Evolutionary conservation across 2,113 vertebrate genomes (phyloP).

Genomic region (Alaudala cheleensis): DNA sequence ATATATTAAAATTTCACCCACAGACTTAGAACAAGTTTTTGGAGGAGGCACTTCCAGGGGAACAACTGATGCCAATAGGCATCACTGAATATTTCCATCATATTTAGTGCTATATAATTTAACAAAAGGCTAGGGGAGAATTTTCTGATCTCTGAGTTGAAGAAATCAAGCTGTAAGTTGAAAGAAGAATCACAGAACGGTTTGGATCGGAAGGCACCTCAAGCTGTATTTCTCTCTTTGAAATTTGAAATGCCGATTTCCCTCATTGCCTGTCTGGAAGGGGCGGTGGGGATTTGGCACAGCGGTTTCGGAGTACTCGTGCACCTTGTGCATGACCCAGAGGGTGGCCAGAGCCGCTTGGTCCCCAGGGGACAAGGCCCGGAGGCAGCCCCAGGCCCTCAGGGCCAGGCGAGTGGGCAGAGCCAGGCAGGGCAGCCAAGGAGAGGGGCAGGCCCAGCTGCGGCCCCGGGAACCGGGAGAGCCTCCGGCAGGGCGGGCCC

Average conservation of each 20-base stretch:
- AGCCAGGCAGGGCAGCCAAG: neutral
- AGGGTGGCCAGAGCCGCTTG: accelerated
- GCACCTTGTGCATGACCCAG: accelerated
- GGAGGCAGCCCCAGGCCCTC: no score
- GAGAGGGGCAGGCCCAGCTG: neutral
- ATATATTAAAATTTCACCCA: neutral
- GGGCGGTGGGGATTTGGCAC: accelerated
- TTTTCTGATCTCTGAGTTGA: neutral
- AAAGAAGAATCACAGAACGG: neutral
- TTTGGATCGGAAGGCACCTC: neutral
- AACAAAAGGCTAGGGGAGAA: neutral
- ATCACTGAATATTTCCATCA: neutral
- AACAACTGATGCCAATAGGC: neutral
- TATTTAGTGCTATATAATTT: neutral
- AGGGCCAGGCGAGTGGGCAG: neutral
- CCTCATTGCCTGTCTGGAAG: neutral
- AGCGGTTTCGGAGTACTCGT: accelerated
- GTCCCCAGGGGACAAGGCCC: neutral
- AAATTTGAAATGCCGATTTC: neutral
- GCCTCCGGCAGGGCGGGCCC: accelerated
- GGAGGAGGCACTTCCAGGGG: neutral
- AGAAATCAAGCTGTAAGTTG: neutral
- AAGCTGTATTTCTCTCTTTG: neutral
- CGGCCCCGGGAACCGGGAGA: neutral
- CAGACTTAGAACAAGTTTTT: neutral